These are phyloP conservation scores for Clanis bilineata DNA, from an alignment of 2,888 invertebrate genomes.

Conservation along the genomic window DNA sequence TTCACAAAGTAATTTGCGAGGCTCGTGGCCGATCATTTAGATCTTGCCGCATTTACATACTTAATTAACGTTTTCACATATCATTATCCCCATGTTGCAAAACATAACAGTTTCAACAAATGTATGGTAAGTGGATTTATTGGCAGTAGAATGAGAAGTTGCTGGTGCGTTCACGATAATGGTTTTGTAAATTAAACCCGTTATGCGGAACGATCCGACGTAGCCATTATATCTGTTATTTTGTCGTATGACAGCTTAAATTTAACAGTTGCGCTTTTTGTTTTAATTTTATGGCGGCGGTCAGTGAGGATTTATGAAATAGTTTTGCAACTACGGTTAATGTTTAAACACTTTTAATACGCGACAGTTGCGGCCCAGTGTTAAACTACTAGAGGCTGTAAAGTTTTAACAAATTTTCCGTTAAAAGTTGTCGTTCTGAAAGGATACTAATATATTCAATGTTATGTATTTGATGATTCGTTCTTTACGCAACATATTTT, in stretches of 20 bases:
- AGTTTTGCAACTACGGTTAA: constrained; percentile 13
- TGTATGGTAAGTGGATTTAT: constrained; percentile 55
- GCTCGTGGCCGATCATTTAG: constrained; percentile 61
- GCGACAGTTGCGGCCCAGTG: constrained; percentile 7
- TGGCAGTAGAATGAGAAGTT: constrained; percentile 48
- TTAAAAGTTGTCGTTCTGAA: neutral
- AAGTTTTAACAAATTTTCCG: constrained; percentile 2
- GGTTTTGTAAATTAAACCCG: constrained; percentile 56
- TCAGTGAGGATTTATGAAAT: constrained; percentile 24
- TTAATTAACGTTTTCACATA: constrained; percentile 59
- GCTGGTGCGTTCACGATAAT: constrained; percentile 49
- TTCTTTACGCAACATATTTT: too few species aligned
- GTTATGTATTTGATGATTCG: too few species aligned
- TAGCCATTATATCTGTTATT: constrained; percentile 39
- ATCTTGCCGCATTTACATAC: constrained; percentile 61
- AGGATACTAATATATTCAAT: neutral
- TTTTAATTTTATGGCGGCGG: constrained; percentile 40
- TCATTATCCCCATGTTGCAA: constrained; percentile 43
- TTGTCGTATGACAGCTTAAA: constrained; percentile 37
- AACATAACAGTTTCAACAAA: constrained; percentile 37
- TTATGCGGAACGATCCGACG: constrained; percentile 48
- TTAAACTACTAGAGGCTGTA: constrained; percentile 10
- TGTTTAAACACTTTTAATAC: constrained; percentile 12
- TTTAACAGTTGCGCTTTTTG: constrained; percentile 42
- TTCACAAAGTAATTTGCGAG: constrained; percentile 65